phyloP scores from a whole-genome alignment of 2,113 vertebrate genomes.

The Dinomys branickii region DNA sequence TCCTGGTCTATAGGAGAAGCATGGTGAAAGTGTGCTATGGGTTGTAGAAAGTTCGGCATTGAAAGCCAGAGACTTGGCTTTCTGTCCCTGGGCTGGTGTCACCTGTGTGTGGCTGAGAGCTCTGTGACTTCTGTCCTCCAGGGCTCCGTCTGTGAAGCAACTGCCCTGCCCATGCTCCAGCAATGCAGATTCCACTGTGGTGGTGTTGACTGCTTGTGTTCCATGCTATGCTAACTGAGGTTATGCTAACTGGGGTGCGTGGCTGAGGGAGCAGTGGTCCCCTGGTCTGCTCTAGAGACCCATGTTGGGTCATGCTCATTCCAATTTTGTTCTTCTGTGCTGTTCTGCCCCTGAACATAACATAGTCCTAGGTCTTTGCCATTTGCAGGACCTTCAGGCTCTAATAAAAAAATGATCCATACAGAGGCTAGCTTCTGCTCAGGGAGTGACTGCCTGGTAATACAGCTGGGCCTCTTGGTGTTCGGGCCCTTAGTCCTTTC shows the following conservation, averaged over 20 bases:
- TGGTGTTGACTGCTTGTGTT: not conserved
- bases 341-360: not conserved
- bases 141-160: not conserved
- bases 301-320: not conserved
- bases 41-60: not conserved
- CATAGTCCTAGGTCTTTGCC: not conserved
- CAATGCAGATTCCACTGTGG: not conserved
- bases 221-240: not conserved
- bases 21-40: not conserved
- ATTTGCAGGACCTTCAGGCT: not conserved
- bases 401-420: not conserved
- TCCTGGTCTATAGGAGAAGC: not conserved
- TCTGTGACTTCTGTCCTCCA: not conserved
- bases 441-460: not conserved
- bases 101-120: not conserved
- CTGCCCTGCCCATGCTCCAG: not conserved
- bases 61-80: not conserved
- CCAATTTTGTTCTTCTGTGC: not conserved
- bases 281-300: not conserved
- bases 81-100: not conserved
- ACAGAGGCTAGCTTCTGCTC: not conserved
- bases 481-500: not conserved
- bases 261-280: not conserved
- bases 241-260: not conserved
- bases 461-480: not conserved